Evolutionary conservation across 2,797 vertebrate genomes (phyloP).

Genomic region (Sphaeramia orbicularis): DNA sequence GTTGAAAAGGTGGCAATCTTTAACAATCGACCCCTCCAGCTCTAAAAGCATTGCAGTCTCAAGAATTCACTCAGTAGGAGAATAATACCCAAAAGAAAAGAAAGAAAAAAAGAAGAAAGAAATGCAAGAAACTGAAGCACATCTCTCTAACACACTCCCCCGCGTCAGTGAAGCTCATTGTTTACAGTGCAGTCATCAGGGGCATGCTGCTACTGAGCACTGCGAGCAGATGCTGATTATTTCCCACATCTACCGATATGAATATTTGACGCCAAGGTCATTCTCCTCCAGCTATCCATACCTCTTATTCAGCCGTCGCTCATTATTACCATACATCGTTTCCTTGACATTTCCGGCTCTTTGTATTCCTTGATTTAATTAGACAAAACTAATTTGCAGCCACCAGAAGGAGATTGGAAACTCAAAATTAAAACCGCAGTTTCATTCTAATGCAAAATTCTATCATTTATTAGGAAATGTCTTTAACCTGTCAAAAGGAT

Average conservation of each 20-base stretch:
- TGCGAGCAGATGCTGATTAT: slow-evolving; percentile 49
- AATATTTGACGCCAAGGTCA: slow-evolving; percentile 66
- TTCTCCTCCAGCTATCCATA: slow-evolving; percentile 44
- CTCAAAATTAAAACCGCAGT: slow-evolving; percentile 1
- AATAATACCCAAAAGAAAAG: not conserved
- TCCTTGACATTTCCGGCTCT: slow-evolving; percentile 6
- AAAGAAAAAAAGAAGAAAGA: slow-evolving; percentile 2
- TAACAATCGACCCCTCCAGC: slow-evolving; percentile 51
- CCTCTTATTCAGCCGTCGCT: slow-evolving; percentile 38
- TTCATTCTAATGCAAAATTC: slow-evolving; percentile 18
- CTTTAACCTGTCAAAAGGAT: slow-evolving; percentile 16
- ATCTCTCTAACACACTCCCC: slow-evolving; percentile 35
- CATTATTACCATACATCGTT: slow-evolving; percentile 14
- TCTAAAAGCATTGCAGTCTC: slow-evolving; percentile 13
- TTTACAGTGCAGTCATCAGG: slow-evolving; percentile 58
- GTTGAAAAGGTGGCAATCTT: slow-evolving; percentile 40
- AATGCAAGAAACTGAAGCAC: slow-evolving; percentile 31
- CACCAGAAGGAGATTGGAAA: not conserved
- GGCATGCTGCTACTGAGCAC: slow-evolving; percentile 29
- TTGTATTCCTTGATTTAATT: slow-evolving; percentile 22
- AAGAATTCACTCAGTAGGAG: slow-evolving; percentile 3
- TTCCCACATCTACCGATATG: slow-evolving; percentile 53
- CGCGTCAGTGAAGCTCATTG: slow-evolving; percentile 41
- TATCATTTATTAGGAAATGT: slow-evolving; percentile 18
- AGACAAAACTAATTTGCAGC: slow-evolving; percentile 5